Base-by-base conservation (phyloP, 2,888 invertebrate species). In the Tetramorium bicarinatum region DNA sequence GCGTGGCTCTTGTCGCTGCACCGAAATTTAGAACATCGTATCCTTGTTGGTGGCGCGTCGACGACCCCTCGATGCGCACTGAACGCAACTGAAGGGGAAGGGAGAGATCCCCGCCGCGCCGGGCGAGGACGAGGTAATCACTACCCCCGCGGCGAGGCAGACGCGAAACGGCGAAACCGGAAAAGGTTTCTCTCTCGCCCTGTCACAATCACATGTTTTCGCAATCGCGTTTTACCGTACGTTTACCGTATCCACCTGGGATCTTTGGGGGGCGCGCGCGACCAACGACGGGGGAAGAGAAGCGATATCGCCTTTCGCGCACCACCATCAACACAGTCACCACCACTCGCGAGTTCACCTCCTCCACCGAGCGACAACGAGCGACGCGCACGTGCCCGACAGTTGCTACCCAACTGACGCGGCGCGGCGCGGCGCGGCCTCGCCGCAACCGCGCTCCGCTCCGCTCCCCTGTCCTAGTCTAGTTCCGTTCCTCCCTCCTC, bases 361-460 rank as follows among this genome's bases (percentile, higher is more conserved):
- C 34, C 3, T 29, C 7, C 47, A 15, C 44, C 67, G n/a, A n/a
- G 29, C 67, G 29, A 85, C 38, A 1, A 83, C 77, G 80, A 77
- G 79, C 77, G 61, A 89, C 87, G 21, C 79, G 21, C 79, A 82
- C 93, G 90, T 90, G 89, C 91, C 87, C 91, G 92, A 93, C 92
- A 91, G 94, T 94, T 94, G 93, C 94, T 94, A 94, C 93, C 94
- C 94, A 92, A 94, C 94, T 94, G 93, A 92, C 88, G 89, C 83
- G 85, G 69, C 80, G 47, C 15, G 11, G 3, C 18, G 4, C 41
- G 8, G 3, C 56, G 13, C 38, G 29, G 2, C 59, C 3, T 2
- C 18, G 8, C 34, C 61, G 18, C n/a, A n/a, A 29, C 18, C 41
- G 18, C 13, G 29, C 59, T 59, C 18, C 29, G 29, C 29, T 34